These are phyloP conservation scores for Blera fallax DNA, from an alignment of 2,888 invertebrate species.

Conservation along the genomic window DNA sequence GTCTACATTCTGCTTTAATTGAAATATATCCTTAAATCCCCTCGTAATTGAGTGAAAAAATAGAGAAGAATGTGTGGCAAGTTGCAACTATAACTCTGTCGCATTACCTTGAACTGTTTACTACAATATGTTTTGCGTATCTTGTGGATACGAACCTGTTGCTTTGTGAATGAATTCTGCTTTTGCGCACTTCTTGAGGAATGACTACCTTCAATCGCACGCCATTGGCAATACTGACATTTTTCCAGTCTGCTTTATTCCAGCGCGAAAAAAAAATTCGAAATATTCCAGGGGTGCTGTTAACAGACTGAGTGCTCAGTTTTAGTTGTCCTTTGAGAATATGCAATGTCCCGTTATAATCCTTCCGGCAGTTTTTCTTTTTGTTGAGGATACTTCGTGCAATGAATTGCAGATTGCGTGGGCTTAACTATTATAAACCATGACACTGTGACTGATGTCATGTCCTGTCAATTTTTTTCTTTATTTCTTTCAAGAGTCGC, in stretches of 20 bases:
- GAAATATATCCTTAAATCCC: too few relatives aligned
- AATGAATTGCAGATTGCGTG: constrained; percentile 2
- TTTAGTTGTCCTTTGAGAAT: not conserved
- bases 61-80: not conserved
- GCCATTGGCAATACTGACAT: constrained; percentile 8
- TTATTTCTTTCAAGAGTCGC: not conserved
- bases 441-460: not conserved
- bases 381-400: not conserved
- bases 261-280: constrained; percentile 14
- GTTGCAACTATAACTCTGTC: not conserved
- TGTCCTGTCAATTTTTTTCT: not conserved
- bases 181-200: constrained; percentile 10
- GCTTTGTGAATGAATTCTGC: constrained; percentile 33
- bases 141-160: constrained; percentile 18
- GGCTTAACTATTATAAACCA: not conserved
- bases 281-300: not conserved
- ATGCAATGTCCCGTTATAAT: not conserved
- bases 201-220: not conserved
- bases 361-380: not conserved
- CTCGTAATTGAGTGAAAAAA: not conserved
- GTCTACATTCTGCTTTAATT: not conserved
- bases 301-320: not conserved
- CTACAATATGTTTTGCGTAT: not conserved
- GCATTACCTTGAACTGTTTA: constrained; percentile 2
- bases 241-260: not conserved